These are phyloP conservation scores for Ondatra zibethicus DNA, from an alignment of 2,113 vertebrate genomes.

Conservation along the genomic window DNA sequence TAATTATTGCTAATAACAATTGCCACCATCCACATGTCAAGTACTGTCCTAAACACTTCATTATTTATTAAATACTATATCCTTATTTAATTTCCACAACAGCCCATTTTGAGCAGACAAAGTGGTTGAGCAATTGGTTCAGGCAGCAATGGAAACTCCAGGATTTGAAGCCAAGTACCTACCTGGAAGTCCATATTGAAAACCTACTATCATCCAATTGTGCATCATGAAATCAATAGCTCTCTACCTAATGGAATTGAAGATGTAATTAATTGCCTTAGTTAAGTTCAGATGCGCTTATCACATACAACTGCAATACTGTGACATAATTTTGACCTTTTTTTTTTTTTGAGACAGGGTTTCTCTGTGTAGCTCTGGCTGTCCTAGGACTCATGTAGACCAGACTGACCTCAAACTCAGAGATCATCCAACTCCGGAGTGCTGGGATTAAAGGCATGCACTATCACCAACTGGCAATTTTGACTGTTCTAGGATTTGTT, in stretches of 20 bases:
- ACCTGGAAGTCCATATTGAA: background rate
- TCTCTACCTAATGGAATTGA: background rate
- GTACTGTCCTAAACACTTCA: background rate
- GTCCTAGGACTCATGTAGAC: background rate
- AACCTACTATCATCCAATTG: background rate
- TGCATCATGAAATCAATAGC: background rate
- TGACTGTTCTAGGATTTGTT: background rate
- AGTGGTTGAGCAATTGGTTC: background rate
- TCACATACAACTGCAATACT: background rate
- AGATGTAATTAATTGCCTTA: background rate
- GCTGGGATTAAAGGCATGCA: background rate
- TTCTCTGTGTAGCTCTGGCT: no score
- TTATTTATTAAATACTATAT: slow-evolving; percentile 42
- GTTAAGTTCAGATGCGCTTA: background rate
- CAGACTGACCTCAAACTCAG: background rate
- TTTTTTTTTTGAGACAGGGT: background rate
- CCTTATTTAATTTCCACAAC: slow-evolving; percentile 14
- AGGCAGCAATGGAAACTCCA: background rate
- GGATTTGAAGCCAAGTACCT: background rate
- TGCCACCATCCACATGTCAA: background rate
- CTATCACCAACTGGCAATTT: background rate
- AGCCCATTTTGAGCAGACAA: background rate
- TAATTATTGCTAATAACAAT: background rate
- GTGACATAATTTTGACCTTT: background rate
- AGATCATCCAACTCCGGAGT: background rate